Conservation (phyloP, 2,797 vertebrate species). For the Calcarius lapponicus region DNA sequence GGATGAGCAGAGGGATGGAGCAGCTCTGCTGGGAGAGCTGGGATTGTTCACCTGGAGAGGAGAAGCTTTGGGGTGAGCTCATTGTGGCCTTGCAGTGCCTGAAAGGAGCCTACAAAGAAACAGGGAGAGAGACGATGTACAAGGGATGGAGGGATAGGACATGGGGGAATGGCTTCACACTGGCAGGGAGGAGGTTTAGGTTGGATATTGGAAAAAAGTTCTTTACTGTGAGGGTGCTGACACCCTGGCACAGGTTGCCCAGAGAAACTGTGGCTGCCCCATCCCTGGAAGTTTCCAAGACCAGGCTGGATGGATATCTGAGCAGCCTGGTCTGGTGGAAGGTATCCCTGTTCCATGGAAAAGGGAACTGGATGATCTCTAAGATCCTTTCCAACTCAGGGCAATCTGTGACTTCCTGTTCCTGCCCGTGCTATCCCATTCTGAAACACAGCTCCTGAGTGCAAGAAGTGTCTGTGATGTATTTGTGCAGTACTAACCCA, state of each 20-base stretch:
- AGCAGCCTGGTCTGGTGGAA: not conserved
- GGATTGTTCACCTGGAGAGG: rapidly evolving
- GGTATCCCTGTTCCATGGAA: not conserved
- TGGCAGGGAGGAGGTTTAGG: not conserved
- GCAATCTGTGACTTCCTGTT: not conserved
- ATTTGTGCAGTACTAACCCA: not conserved
- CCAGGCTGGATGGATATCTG: not conserved
- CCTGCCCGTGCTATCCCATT: not conserved
- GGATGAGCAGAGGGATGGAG: not conserved
- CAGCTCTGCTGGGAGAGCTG: not conserved
- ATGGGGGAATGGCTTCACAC: not conserved
- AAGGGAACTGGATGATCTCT: not conserved
- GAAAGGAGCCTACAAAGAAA: not conserved
- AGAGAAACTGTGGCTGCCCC: not conserved
- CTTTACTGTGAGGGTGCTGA: rapidly evolving
- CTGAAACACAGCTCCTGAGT: not conserved
- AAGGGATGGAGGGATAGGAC: not conserved
- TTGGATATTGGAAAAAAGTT: no score
- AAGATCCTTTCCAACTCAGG: not conserved
- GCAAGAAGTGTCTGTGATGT: not conserved
- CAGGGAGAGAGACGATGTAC: rapidly evolving
- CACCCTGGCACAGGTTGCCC: not conserved
- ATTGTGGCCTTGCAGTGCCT: rapidly evolving
- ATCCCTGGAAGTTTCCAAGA: not conserved
- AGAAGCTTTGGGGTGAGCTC: not conserved